Percentiles rank a stretch among this genome's conserved stretches.
Conservation (phyloP, 2,797 vertebrate species). For the Rhinoraja longicauda region DNA sequence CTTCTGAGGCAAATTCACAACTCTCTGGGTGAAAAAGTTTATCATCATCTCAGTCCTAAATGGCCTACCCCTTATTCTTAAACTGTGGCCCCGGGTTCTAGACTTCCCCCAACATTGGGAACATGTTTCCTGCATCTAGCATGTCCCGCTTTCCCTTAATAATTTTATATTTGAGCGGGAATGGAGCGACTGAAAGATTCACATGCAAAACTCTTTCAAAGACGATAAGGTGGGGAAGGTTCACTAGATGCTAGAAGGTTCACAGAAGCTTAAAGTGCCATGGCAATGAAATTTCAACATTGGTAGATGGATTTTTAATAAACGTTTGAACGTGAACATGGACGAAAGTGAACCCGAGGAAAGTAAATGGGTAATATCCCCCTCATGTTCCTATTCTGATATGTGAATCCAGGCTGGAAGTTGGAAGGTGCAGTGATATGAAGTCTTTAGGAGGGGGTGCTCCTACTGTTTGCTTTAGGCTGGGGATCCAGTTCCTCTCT, state of each 20-base stretch:
- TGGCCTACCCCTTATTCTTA: too few relatives aligned
- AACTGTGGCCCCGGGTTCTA: too few relatives aligned
- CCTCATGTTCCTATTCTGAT: not conserved
- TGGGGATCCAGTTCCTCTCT: not conserved
- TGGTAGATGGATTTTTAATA: not conserved
- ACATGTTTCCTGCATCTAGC: too few relatives aligned
- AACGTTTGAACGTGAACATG: not conserved
- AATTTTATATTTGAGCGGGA: not conserved
- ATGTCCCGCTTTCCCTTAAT: too few relatives aligned
- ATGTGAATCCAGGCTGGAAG: not conserved
- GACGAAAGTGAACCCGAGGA: not conserved
- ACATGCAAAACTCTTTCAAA: not conserved
- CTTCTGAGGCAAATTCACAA: too few relatives aligned
- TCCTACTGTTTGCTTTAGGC: not conserved
- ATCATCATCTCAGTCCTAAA: too few relatives aligned
- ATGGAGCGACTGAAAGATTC: not conserved
- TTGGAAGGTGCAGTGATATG: not conserved
- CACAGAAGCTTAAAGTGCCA: not conserved
- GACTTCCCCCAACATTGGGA: too few relatives aligned
- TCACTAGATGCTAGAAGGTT: not conserved
- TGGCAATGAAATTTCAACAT: not conserved
- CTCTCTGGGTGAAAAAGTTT: too few relatives aligned
- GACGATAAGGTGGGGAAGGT: not conserved
- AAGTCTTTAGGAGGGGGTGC: not conserved
- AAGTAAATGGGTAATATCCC: not conserved